Base-by-base conservation (phyloP, 2,113 vertebrate genomes). In the Platichthys flesus region DNA sequence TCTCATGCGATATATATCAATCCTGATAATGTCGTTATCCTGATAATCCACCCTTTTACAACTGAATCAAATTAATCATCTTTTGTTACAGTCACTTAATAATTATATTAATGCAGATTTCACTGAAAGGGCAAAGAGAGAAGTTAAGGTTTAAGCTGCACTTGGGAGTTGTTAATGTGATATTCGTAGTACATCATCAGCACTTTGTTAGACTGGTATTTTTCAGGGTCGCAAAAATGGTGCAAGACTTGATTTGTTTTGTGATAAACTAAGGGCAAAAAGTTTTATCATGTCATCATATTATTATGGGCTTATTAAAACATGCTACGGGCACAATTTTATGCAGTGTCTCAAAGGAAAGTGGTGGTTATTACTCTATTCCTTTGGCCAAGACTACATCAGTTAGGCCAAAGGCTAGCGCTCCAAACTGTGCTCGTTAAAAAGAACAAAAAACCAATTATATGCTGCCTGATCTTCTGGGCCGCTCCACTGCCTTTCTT, bases 361-460 rank as follows among this genome's bases (percentile, higher is more conserved):
- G 12, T 4, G 10, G 0, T 58, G 16, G 0, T 51, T 67, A 23
- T 63, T 15, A 8, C 60, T 23, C 37, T 24, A 52, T 62, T 64
- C 20, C 4, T 61, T 69, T 12, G 18, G 37, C 58, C 20, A 61
- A n/a, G 49, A 57, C 56, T 66, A 51, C 57, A 51, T 54, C 24
- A 71, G 24, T 45, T 58, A 67, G 28, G 66, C 47, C 54, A 64
- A 73, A 82, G 57, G 65, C 24, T 67, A 67, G 57, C 62, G 73
- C 60, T 76, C 56, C 12, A 58, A 63, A 31, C 62, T 51, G 26
- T 82, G 4, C 8, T 31, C 6, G 10, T 26, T 37, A 14, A 16
- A 60, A 61, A 37, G 24, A 65, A 47, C 26, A 59, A 77, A 74
- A 63, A 81, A 72, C 14, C n/a, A 70, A 87, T 86, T 74, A 68